Conservation (phyloP, 2,113 vertebrate genomes). For the Fulmarus glacialis region DNA sequence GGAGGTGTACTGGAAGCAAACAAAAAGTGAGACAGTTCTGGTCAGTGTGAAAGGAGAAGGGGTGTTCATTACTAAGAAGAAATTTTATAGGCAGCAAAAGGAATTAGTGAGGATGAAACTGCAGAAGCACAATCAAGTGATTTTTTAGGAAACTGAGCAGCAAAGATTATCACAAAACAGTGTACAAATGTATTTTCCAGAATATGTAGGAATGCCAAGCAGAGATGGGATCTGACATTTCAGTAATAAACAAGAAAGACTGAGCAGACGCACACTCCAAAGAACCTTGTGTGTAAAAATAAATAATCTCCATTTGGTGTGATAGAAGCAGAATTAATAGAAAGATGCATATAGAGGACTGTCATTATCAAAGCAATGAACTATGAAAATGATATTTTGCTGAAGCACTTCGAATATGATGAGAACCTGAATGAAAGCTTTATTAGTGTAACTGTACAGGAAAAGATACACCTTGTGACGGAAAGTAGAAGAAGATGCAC, state of each 20-base stretch:
- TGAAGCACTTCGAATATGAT: not conserved
- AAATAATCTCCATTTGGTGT: not conserved
- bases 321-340: not conserved
- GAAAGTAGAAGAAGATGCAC: not conserved
- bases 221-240: not conserved
- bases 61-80: not conserved
- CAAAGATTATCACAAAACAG: not conserved
- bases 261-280: not conserved
- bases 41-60: not conserved
- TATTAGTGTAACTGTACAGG: not conserved
- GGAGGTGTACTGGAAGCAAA: not conserved
- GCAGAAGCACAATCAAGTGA: not conserved
- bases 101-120: not conserved
- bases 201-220: not conserved
- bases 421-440: not conserved
- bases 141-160: not conserved
- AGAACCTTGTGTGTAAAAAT: not conserved
- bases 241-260: not conserved
- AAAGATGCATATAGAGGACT: not conserved
- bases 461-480: not conserved
- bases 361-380: constrained; percentile 26
- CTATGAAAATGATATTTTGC: constrained; percentile 24
- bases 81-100: not conserved
- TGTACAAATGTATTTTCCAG: not conserved
- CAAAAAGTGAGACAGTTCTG: not conserved